Percentiles rank a stretch among this genome's conserved stretches.
phyloP scores from a whole-genome alignment of 2,888 invertebrate species.

The Apomyelois bistriatella region DNA sequence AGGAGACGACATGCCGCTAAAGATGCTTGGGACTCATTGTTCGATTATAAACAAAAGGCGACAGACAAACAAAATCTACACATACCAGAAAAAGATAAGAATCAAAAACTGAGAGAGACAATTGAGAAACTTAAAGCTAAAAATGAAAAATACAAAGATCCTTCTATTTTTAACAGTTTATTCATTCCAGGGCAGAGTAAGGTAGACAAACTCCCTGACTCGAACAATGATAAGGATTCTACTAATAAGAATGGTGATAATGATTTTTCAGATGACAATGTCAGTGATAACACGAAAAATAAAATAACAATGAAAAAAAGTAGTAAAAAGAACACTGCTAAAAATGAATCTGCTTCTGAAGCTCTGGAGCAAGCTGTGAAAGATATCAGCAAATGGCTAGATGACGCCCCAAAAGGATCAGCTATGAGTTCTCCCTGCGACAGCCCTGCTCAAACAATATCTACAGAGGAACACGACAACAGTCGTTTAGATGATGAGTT shows the following conservation, averaged over 20 bases:
- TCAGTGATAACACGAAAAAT: conserved; percentile 34
- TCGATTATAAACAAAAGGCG: conserved; percentile 66
- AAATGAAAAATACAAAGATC: conserved; percentile 76
- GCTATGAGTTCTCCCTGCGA: conserved; percentile 89
- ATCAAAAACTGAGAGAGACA: conserved; percentile 75
- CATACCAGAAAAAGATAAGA: conserved; percentile 69
- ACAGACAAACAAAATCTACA: conserved; percentile 56
- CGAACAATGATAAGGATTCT: conserved; percentile 40
- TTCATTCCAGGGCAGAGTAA: conserved; percentile 48
- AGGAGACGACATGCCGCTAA: conserved; percentile 76
- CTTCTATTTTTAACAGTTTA: conserved; percentile 50
- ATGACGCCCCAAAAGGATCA: conserved; percentile 88
- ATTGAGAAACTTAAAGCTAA: conserved; percentile 84
- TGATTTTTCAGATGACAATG: conserved; percentile 40
- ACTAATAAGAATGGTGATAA: conserved; percentile 35
- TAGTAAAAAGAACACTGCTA: conserved; percentile 67
- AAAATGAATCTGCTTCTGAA: conserved; percentile 79
- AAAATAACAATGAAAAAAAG: conserved; percentile 53
- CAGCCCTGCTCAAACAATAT: conserved; percentile 85
- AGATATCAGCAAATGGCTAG: conserved; percentile 94
- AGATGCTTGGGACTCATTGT: conserved; percentile 69
- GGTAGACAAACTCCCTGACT: conserved; percentile 37
- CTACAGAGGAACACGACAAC: conserved; percentile 81
- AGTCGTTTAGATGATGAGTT: conserved; percentile 66
- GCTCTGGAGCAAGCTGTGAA: conserved; percentile 84